Evolutionary conservation across 2,888 invertebrate species (phyloP).

Genomic region (Prosopocoilus inquinatus): DNA sequence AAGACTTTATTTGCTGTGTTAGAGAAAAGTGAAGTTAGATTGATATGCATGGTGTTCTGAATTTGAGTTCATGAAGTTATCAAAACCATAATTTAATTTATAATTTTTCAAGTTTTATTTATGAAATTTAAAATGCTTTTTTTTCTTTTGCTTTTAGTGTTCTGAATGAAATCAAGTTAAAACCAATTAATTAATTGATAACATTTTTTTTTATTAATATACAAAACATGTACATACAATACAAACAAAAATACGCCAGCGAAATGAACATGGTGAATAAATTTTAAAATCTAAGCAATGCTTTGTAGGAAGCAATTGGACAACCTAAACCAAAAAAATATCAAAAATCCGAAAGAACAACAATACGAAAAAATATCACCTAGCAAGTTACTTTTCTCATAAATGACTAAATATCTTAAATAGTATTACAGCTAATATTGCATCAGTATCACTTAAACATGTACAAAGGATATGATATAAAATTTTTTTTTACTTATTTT

Average conservation of each 20-base stretch:
- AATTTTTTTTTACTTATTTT: too few species aligned
- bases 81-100: too few species aligned
- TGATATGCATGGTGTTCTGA: too few species aligned
- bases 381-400: slow-evolving; percentile 2
- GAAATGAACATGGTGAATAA: neutral
- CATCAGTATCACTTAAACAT: slow-evolving; percentile 12
- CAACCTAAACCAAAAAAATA: neutral
- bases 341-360: slow-evolving; percentile 8
- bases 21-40: too few species aligned
- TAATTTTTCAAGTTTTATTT: too few species aligned
- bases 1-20: too few species aligned
- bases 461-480: too few species aligned
- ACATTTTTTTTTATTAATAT: slow-evolving; percentile 14
- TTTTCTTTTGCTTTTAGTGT: too few species aligned
- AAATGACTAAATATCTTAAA: slow-evolving; percentile 5
- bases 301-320: slow-evolving; percentile 6
- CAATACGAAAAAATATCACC: neutral
- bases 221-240: slow-evolving; percentile 15
- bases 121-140: too few species aligned
- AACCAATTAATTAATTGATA: neutral
- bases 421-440: slow-evolving; percentile 11
- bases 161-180: too few species aligned
- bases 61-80: too few species aligned
- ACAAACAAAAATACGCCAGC: slow-evolving; percentile 8
- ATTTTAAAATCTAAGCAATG: too few species aligned